Percentiles rank a stretch among this genome's conserved stretches.
Evolutionary conservation across 1,140 invertebrate species (phyloP).

Genomic region (Bicyclus anynana): DNA sequence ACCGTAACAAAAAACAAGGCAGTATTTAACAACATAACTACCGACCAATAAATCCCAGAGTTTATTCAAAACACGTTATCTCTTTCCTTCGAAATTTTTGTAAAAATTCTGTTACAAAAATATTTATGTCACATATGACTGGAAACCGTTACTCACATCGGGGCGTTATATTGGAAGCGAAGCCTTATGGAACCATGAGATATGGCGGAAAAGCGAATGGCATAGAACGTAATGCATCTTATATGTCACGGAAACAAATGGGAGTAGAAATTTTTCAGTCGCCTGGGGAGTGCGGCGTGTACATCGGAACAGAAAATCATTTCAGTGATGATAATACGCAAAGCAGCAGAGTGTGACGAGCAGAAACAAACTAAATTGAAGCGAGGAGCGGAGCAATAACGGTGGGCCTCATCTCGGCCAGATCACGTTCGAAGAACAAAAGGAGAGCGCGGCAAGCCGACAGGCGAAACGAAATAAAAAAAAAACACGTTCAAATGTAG

Average conservation of each 20-base stretch:
- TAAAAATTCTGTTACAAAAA: slow-evolving; percentile 31
- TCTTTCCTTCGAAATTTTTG: neutral
- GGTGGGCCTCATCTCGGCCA: slow-evolving; percentile 62
- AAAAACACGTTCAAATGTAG: slow-evolving; percentile 65
- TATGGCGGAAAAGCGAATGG: slow-evolving; percentile 48
- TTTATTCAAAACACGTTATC: neutral
- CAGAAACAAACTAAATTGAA: slow-evolving; percentile 60
- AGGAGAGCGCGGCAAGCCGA: slow-evolving; percentile 56
- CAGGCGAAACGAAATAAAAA: slow-evolving; percentile 58
- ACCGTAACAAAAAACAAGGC: no score
- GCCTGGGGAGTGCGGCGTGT: slow-evolving; percentile 27
- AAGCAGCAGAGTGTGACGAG: slow-evolving; percentile 51
- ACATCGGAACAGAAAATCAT: slow-evolving; percentile 43
- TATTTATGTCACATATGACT: slow-evolving; percentile 51
- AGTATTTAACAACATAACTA: no score
- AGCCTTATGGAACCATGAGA: slow-evolving; percentile 50
- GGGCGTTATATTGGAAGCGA: slow-evolving; percentile 53
- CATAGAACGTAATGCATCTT: slow-evolving; percentile 59
- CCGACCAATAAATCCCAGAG: neutral
- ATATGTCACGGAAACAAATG: slow-evolving; percentile 58
- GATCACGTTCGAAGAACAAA: slow-evolving; percentile 71
- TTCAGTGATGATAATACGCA: slow-evolving; percentile 47
- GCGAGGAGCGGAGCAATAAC: slow-evolving; percentile 59
- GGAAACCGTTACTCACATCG: slow-evolving; percentile 51
- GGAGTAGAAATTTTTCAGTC: slow-evolving; percentile 43